Base-by-base conservation (phyloP, 92 coral and sea anemone species). In the Porites divaricata region DNA sequence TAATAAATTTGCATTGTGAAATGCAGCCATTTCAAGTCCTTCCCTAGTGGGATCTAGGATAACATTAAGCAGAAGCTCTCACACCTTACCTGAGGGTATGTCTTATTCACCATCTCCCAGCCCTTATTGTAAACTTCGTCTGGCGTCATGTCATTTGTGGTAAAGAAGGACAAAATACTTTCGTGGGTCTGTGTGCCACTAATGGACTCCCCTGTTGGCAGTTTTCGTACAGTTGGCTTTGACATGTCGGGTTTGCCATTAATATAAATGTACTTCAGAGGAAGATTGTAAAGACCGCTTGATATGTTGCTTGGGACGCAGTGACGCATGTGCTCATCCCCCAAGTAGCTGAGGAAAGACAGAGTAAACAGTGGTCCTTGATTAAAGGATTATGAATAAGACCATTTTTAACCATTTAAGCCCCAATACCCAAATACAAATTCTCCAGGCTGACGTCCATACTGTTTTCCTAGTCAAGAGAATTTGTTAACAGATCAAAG, bases 251-350 rank as follows among this genome's bases (percentile, higher is more conserved):
- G 89, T 11, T 77, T 84, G 51, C 96, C 98, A 54, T 96, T 86
- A 45, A 85, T 84, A 83, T 93, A 96, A 1, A 96, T 87, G 81
- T 87, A 85, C 25, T 88, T 76, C 48, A 96, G 78, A 14, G 99
- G 98, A 50, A 95, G 85, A 76, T 83, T 95, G 23, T 90, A 90
- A 75, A 96, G 92, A 74, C 99, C 99, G 85, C 99, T 96, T 79
- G 99, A 96, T 45, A 95, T 89, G 70, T 87, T 92, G 78, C 98
- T 95, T 14, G 99, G 91, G 70, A 96, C 99, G 49, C 99, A 96
- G 85, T 96, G 95, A 71, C 81, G 81, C 76, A 88, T 70, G 74
- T 96, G 86, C 9, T 95, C 98, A 21, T 84, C 75, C 74, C 91
- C 97, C 72, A 96, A 79, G 78, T 90, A 96, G 5, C 99, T 96